phyloP scores from a whole-genome alignment of 2,888 invertebrate species.

The Xestia rhomboidea region DNA sequence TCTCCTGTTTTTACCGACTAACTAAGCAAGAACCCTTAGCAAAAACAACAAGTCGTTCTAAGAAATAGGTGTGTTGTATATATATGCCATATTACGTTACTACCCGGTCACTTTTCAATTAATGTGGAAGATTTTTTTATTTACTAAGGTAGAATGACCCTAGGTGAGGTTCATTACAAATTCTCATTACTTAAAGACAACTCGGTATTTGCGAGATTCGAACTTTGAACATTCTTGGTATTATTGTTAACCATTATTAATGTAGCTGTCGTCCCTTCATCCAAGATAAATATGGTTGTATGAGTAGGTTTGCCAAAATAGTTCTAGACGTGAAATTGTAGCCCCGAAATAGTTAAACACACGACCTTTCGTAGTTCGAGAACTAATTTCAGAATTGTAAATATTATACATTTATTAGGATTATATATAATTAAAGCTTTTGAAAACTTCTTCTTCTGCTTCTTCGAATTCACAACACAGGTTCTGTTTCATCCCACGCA shows the following conservation, averaged over 20 bases:
- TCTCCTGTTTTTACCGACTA: not conserved
- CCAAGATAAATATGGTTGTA: conserved; percentile 51
- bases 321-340: conserved; percentile 30
- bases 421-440: conserved; percentile 4
- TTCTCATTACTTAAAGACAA: conserved; percentile 17
- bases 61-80: not conserved
- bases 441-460: too few species aligned
- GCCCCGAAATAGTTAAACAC: conserved; percentile 36
- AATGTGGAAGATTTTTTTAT: too few species aligned
- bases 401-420: not conserved
- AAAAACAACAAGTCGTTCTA: not conserved
- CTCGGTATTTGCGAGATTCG: conserved; percentile 23
- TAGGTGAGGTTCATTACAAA: not conserved
- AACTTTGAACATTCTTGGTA: conserved; percentile 31
- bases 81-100: not conserved
- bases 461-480: not conserved
- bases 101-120: too few species aligned
- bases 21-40: not conserved
- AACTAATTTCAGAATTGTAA: conserved; percentile 9
- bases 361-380: conserved; percentile 26
- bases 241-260: conserved; percentile 48
- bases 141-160: not conserved
- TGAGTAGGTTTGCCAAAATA: conserved; percentile 37
- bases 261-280: conserved; percentile 36
- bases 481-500: not conserved